Evolutionary conservation across 2,113 vertebrate species (phyloP).

Genomic region (Bubalus kerabau): DNA sequence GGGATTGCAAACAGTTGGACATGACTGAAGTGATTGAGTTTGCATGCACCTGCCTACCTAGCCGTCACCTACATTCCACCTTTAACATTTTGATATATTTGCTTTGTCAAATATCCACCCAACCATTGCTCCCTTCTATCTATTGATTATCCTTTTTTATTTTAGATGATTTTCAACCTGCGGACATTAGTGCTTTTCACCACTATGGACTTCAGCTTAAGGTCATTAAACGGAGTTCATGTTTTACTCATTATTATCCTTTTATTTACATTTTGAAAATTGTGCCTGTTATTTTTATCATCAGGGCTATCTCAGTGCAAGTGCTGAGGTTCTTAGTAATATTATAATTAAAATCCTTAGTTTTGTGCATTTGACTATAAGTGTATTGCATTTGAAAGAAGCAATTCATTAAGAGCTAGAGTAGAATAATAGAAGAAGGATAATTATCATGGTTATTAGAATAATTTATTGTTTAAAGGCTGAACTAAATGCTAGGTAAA

Average conservation of each 20-base stretch:
- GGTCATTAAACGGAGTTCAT: background rate
- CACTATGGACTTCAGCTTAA: conserved; percentile 26
- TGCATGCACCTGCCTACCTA: background rate
- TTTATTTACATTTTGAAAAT: conserved; percentile 34
- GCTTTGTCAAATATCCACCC: background rate
- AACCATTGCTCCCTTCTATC: background rate
- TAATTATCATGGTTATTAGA: conserved; percentile 33
- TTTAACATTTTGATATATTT: conserved; percentile 9
- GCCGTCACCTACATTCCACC: background rate
- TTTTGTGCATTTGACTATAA: conserved; percentile 42
- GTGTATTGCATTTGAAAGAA: conserved; percentile 17
- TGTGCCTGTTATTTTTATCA: background rate
- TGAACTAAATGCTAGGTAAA: background rate
- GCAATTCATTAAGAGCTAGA: background rate
- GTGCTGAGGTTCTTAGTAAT: conserved; percentile 12
- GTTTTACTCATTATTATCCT: background rate
- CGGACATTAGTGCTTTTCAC: background rate
- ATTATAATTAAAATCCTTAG: conserved; percentile 27
- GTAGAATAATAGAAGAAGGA: background rate
- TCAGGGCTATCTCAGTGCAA: background rate
- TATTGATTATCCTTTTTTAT: background rate
- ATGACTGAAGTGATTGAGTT: background rate
- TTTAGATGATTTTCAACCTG: conserved; percentile 5
- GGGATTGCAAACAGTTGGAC: background rate
- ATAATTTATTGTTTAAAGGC: conserved; percentile 21